phyloP scores from a whole-genome alignment of 2,113 vertebrate species.

The Sakesphorus luctuosus region DNA sequence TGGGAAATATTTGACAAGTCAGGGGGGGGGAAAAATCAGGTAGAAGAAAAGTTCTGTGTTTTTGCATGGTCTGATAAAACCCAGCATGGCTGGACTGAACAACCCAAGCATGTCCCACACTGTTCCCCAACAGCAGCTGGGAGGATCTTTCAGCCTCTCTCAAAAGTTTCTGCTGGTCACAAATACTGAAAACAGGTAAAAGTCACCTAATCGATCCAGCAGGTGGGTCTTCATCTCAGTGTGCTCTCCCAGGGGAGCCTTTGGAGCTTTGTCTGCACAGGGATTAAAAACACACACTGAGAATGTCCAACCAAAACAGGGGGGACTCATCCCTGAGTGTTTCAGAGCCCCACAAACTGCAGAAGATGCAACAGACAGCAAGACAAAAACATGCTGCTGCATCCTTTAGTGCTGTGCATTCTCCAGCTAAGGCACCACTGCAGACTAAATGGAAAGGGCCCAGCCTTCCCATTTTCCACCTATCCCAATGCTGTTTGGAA shows the following conservation, averaged over 20 bases:
- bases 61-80: neutral
- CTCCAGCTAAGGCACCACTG: neutral
- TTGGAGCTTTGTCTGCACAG: neutral
- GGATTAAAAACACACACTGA: too few species aligned
- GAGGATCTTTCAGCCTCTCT: neutral
- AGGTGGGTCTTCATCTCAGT: neutral
- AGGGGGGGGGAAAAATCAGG: rapidly evolving
- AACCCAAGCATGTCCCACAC: neutral
- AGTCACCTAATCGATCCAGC: neutral
- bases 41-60: neutral
- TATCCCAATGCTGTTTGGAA: neutral
- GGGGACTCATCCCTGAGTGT: rapidly evolving
- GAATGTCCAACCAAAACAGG: neutral
- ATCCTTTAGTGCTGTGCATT: neutral
- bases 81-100: neutral
- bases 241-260: neutral
- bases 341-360: neutral
- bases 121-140: neutral
- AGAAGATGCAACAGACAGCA: neutral
- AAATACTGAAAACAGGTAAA: neutral
- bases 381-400: neutral
- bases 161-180: neutral
- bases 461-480: neutral
- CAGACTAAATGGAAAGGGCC: neutral
- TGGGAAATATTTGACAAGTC: neutral